Percentiles rank a stretch among this genome's conserved stretches.
These are phyloP conservation scores for Geotrypetes seraphini DNA, from an alignment of 2,797 vertebrate genomes.

Conservation along the genomic window DNA sequence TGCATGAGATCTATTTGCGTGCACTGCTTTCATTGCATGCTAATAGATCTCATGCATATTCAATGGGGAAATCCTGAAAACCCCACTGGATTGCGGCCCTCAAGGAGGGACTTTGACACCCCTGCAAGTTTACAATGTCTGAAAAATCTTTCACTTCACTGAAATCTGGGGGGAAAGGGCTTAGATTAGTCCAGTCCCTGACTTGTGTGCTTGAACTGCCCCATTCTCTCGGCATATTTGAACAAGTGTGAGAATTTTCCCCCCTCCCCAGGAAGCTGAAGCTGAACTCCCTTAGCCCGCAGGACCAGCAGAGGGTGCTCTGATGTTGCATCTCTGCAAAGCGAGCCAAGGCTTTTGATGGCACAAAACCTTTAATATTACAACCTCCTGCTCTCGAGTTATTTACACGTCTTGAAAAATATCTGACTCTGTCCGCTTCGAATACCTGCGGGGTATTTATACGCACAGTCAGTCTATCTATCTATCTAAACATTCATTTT, in stretches of 20 bases:
- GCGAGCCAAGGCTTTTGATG: conserved; percentile 14
- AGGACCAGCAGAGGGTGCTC: conserved; percentile 82
- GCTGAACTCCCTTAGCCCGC: too few relatives aligned
- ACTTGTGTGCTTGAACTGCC: neutral
- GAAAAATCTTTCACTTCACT: neutral
- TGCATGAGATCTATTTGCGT: too few relatives aligned
- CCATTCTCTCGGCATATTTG: too few relatives aligned
- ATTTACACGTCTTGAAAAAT: conserved; percentile 61
- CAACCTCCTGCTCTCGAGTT: conserved; percentile 32
- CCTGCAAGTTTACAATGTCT: too few relatives aligned
- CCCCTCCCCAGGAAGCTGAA: too few relatives aligned
- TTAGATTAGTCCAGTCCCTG: too few relatives aligned
- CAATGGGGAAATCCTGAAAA: too few relatives aligned
- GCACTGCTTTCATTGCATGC: too few relatives aligned
- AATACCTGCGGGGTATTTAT: conserved; percentile 35
- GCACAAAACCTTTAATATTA: conserved; percentile 25
- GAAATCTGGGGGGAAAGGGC: conserved; percentile 4
- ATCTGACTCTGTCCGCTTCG: conserved; percentile 51
- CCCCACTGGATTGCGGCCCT: too few relatives aligned
- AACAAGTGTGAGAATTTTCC: neutral
- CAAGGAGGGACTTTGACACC: too few relatives aligned
- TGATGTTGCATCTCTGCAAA: conserved; percentile 51
- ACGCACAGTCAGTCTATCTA: too few relatives aligned
- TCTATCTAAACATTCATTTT: conserved; percentile 21
- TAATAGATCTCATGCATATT: too few relatives aligned